Conservation (phyloP, 1,140 invertebrate species). For the Drosophila prosaltans region DNA sequence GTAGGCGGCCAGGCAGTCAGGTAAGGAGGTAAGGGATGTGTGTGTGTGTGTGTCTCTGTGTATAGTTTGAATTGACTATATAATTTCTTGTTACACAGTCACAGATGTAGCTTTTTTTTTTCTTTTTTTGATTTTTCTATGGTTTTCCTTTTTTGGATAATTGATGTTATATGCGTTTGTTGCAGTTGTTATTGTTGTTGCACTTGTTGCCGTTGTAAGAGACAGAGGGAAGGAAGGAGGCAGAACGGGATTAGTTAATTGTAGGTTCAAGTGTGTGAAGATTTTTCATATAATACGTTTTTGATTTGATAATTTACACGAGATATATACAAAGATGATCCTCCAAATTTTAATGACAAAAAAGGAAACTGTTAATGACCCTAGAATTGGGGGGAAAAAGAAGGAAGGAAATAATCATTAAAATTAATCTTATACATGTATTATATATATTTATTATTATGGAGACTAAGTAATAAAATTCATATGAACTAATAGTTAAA, state of each 20-base stretch:
- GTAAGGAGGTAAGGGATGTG: not conserved
- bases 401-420: not conserved
- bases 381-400: not conserved
- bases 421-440: not conserved
- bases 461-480: no score
- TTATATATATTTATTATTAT: no score
- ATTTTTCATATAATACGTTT: slow-evolving; percentile 27
- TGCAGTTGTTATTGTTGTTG: slow-evolving; percentile 24
- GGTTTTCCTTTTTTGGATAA: slow-evolving; percentile 12
- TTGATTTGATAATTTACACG: slow-evolving; percentile 4
- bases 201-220: not conserved
- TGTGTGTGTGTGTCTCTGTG: slow-evolving; percentile 1
- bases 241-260: not conserved
- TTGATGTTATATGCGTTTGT: slow-evolving; percentile 35
- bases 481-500: no score
- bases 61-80: slow-evolving; percentile 12
- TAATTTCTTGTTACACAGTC: slow-evolving; percentile 38
- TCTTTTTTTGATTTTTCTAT: slow-evolving; percentile 12
- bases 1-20: not conserved
- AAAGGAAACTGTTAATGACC: not conserved
- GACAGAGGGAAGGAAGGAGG: not conserved
- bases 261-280: slow-evolving; percentile 23
- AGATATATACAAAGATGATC: not conserved
- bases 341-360: not conserved
- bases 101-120: slow-evolving; percentile 38